Conservation (phyloP, 2,888 invertebrate genomes). For the Drosophila formosana region DNA sequence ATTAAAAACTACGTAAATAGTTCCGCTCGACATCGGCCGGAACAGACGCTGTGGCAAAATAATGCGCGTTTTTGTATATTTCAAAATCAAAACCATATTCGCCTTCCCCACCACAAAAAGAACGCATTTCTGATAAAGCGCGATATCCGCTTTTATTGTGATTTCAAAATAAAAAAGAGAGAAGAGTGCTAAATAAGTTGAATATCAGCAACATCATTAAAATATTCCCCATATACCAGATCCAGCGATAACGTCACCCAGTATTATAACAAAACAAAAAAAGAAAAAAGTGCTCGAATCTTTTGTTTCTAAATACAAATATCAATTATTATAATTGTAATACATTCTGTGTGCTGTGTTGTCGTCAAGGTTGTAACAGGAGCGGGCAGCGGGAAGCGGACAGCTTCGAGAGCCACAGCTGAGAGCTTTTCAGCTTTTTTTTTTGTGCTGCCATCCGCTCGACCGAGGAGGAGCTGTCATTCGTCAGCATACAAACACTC, state of each 20-base stretch:
- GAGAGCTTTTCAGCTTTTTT: slow-evolving; percentile 29
- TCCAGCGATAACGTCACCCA: slow-evolving; percentile 70
- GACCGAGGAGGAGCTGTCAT: slow-evolving; percentile 59
- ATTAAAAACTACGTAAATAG: slow-evolving; percentile 25
- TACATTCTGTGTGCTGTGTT: slow-evolving; percentile 40
- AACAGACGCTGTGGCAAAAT: slow-evolving; percentile 52
- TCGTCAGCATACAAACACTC: slow-evolving; percentile 30
- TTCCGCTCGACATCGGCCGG: slow-evolving; percentile 49
- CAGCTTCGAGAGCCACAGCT: slow-evolving; percentile 22
- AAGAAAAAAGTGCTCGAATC: slow-evolving; percentile 70
- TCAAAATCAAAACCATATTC: slow-evolving; percentile 80
- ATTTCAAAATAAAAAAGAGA: slow-evolving; percentile 7
- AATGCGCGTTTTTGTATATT: slow-evolving; percentile 74
- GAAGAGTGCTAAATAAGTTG: slow-evolving; percentile 21
- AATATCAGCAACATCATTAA: slow-evolving; percentile 27
- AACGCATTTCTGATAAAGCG: slow-evolving; percentile 75
- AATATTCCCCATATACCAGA: slow-evolving; percentile 22
- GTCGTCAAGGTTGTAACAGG: slow-evolving; percentile 62
- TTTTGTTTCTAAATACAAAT: slow-evolving; percentile 60
- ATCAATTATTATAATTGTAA: slow-evolving; percentile 71
- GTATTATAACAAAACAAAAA: slow-evolving; percentile 50
- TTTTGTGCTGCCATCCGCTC: slow-evolving; percentile 47
- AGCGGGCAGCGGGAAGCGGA: slow-evolving; percentile 25
- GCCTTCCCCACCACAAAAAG: slow-evolving; percentile 82
- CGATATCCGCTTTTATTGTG: slow-evolving; percentile 28